Evolutionary conservation across 2,113 vertebrate species (phyloP).

Genomic region (Halichoerus grypus): DNA sequence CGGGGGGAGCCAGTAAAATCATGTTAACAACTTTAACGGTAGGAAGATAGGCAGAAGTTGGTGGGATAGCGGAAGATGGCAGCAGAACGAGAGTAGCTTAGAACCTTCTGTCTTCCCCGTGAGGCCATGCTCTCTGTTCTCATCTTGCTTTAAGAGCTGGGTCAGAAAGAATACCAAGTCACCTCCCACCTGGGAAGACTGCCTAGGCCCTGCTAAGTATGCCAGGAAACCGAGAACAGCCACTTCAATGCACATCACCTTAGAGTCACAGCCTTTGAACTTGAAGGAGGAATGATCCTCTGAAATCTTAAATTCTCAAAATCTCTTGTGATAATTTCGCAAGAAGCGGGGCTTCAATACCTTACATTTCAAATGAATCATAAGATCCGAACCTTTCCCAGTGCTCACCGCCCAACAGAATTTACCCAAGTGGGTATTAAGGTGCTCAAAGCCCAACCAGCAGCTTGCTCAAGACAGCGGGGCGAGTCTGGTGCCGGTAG

Average conservation of each 20-base stretch:
- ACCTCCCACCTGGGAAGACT: conserved; percentile 59
- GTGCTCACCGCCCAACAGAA: background rate
- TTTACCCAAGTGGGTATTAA: background rate
- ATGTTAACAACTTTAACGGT: background rate
- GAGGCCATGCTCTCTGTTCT: background rate
- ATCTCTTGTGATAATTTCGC: background rate
- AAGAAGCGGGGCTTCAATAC: background rate
- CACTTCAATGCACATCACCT: conserved; percentile 10
- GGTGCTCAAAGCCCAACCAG: background rate
- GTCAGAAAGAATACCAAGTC: conserved; percentile 51
- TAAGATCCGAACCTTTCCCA: background rate
- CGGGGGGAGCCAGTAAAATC: background rate
- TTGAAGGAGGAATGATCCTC: conserved; percentile 27
- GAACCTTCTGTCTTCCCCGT: background rate
- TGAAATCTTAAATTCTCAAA: background rate
- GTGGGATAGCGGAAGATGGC: fast-evolving
- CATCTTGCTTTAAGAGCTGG: background rate
- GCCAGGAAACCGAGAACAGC: background rate
- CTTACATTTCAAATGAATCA: background rate
- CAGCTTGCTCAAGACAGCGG: background rate
- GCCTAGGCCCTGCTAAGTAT: background rate
- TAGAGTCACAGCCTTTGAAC: conserved; percentile 67
- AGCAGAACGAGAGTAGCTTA: background rate
- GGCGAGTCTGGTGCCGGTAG: background rate
- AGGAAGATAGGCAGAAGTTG: background rate